Conservation (phyloP, 2,888 invertebrate species). For the Lampropteryx suffumata region DNA sequence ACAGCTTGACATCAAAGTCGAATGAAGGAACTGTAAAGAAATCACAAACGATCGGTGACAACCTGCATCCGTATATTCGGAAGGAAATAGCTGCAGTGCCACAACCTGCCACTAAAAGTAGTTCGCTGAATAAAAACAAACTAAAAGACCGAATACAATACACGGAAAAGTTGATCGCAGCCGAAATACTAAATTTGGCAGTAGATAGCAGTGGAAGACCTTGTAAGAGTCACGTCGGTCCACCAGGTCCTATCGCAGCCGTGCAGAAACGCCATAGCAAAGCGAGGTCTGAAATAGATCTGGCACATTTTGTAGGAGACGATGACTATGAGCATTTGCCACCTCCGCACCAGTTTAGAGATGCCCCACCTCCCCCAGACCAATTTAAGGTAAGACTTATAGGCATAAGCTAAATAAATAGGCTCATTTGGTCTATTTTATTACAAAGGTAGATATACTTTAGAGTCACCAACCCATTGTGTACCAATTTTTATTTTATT, state of each 20-base stretch:
- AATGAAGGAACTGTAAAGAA: conserved; percentile 71
- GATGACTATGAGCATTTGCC: conserved; percentile 89
- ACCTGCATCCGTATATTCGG: conserved; percentile 77
- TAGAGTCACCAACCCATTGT: no score
- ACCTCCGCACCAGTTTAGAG: conserved; percentile 93
- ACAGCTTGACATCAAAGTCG: conserved; percentile 53
- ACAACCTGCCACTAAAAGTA: conserved; percentile 42
- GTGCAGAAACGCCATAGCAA: conserved; percentile 72
- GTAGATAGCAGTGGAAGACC: conserved; percentile 57
- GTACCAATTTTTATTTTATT: conserved; percentile 1
- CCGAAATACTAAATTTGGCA: conserved; percentile 72
- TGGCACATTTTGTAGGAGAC: conserved; percentile 79
- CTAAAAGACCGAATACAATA: conserved; percentile 76
- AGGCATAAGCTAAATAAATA: background rate
- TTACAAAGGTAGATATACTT: no score
- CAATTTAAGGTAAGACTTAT: conserved; percentile 82
- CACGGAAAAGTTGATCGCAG: conserved; percentile 76
- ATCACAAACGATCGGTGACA: conserved; percentile 74
- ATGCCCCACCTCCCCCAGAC: conserved; percentile 90
- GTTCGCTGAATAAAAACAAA: conserved; percentile 56
- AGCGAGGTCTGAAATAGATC: conserved; percentile 84
- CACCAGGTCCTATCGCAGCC: conserved; percentile 45
- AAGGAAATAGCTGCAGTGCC: conserved; percentile 69
- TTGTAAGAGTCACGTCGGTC: conserved; percentile 57
- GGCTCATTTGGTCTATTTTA: background rate